Percentiles rank a stretch among this genome's conserved stretches.
phyloP scores from a whole-genome alignment of 1,140 invertebrate genomes.

The Pseudomyrmex concolor region DNA sequence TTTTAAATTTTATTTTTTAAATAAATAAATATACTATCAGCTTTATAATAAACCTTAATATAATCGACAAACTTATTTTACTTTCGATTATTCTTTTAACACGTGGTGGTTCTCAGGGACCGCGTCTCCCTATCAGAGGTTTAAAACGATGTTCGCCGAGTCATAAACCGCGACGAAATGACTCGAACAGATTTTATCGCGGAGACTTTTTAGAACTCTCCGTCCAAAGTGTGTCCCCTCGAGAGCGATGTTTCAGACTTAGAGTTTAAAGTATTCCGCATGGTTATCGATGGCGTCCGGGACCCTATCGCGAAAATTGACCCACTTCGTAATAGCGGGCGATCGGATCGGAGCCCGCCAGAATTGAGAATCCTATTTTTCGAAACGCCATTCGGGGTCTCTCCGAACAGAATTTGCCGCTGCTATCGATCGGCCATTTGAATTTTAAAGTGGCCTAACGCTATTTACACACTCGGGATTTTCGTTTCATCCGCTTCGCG shows the following conservation, averaged over 20 bases:
- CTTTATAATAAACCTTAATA: background rate
- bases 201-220: constrained; percentile 69
- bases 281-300: constrained; percentile 75
- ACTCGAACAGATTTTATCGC: constrained; percentile 76
- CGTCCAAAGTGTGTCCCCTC: constrained; percentile 69
- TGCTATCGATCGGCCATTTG: constrained; percentile 55
- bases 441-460: constrained; percentile 52
- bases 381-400: constrained; percentile 5
- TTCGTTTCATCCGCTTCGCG: constrained; percentile 30
- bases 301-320: constrained; percentile 74
- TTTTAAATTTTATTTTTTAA: constrained; percentile 31
- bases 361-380: constrained; percentile 54
- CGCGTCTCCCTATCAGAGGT: constrained; percentile 23
- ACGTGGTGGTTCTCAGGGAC: background rate
- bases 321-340: constrained; percentile 64
- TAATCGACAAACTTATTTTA: constrained; percentile 22
- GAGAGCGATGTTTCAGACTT: constrained; percentile 83
- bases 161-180: constrained; percentile 74
- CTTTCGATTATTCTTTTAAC: constrained; percentile 34
- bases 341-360: constrained; percentile 7
- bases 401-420: constrained; percentile 25
- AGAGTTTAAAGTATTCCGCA: constrained; percentile 81
- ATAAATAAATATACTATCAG: background rate
- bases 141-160: constrained; percentile 70
- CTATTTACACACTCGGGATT: constrained; percentile 46